A percentile compares a stretch with the other conserved stretches of the same genome.
Conservation (phyloP, 2,113 vertebrate genomes). For the Hassar affinis region DNA sequence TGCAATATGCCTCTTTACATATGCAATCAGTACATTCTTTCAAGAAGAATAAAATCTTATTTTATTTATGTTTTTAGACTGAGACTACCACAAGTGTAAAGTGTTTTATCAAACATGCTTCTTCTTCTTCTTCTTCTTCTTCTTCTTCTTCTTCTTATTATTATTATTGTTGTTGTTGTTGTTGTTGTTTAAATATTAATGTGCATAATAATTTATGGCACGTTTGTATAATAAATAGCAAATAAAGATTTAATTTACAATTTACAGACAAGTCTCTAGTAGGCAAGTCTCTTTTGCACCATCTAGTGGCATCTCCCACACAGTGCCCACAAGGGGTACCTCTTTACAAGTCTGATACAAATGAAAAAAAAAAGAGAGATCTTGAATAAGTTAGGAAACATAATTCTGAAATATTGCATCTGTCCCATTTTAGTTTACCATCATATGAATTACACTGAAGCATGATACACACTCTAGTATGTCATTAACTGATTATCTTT, state of each 20-base stretch:
- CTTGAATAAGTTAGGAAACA: background rate
- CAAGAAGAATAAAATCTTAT: background rate
- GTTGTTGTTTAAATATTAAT: too few species aligned
- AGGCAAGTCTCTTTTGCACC: background rate
- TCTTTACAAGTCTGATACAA: background rate
- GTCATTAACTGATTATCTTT: background rate
- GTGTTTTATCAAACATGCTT: background rate
- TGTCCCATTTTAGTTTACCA: background rate
- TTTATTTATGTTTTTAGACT: background rate
- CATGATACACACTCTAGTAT: background rate
- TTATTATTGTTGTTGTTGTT: too few species aligned
- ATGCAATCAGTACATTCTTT: background rate
- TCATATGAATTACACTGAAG: background rate
- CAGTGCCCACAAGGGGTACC: background rate
- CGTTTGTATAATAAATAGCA: background rate
- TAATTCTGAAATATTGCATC: background rate
- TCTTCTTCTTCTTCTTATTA: too few species aligned
- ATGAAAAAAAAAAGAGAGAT: background rate
- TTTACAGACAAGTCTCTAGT: background rate
- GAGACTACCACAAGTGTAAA: background rate
- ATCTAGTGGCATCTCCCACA: conserved; percentile 20
- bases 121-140: too few species aligned
- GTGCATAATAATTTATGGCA: background rate
- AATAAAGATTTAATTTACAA: too few species aligned
- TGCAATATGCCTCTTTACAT: background rate